phyloP scores from a whole-genome alignment of 2,888 invertebrate species.

The Chrysolina haemoptera region DNA sequence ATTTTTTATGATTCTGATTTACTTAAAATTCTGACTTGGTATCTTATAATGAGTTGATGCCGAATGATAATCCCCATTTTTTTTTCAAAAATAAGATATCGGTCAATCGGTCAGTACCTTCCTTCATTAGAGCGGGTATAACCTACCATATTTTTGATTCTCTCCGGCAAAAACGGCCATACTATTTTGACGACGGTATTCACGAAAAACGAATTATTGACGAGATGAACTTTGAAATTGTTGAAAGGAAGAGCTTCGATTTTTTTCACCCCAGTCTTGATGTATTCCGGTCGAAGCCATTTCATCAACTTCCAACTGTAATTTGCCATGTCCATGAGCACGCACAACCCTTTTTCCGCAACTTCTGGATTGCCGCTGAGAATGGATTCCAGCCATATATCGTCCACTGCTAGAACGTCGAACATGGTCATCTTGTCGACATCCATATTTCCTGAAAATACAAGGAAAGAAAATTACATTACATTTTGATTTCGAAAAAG shows the following conservation, averaged over 20 bases:
- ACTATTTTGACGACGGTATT: constrained; percentile 61
- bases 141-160: constrained; percentile 58
- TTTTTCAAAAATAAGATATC: not conserved
- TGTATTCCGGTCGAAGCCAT: constrained; percentile 64
- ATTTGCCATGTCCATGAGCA: constrained; percentile 65
- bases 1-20: too few species aligned
- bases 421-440: constrained; percentile 56
- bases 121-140: not conserved
- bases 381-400: constrained; percentile 66
- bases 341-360: constrained; percentile 64
- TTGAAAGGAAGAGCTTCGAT: constrained; percentile 61
- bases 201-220: constrained; percentile 62
- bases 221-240: constrained; percentile 62
- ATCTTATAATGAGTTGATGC: too few species aligned
- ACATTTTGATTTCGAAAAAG: too few species aligned
- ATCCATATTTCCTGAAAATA: constrained; percentile 57
- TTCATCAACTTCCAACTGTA: constrained; percentile 60
- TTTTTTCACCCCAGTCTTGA: constrained; percentile 56
- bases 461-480: not conserved
- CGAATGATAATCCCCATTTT: too few species aligned
- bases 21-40: too few species aligned
- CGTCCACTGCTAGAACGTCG: constrained; percentile 64
- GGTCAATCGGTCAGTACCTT: not conserved
- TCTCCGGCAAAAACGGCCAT: constrained; percentile 64
- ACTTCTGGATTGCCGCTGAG: constrained; percentile 60